Percentiles rank a stretch among this genome's conserved stretches.
phyloP scores from a whole-genome alignment of 2,797 vertebrate species.

The Rhinatrema bivittatum region DNA sequence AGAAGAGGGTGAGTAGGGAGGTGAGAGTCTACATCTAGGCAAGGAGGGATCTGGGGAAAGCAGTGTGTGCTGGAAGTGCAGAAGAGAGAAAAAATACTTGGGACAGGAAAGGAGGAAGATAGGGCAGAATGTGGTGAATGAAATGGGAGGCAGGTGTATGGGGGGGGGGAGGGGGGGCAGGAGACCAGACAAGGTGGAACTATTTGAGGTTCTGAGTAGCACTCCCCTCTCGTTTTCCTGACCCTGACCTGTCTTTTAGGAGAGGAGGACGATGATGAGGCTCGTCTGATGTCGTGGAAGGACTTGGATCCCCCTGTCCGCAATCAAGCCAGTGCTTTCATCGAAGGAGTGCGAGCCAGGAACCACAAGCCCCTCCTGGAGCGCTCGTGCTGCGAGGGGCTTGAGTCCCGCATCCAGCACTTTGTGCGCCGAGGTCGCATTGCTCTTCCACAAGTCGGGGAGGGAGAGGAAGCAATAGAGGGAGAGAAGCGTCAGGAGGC shows the following conservation, averaged over 20 bases:
- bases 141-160: too few relatives aligned
- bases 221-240: too few relatives aligned
- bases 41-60: neutral
- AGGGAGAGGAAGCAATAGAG: conserved; percentile 45
- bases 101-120: too few relatives aligned
- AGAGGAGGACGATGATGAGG: too few relatives aligned
- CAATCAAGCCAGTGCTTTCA: conserved; percentile 56
- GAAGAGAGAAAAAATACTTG: neutral
- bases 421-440: conserved; percentile 76
- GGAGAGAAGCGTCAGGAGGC: conserved; percentile 31
- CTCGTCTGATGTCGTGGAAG: conserved; percentile 30
- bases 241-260: too few relatives aligned
- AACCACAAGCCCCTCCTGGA: conserved; percentile 78
- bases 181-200: too few relatives aligned
- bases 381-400: conserved; percentile 78
- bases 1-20: neutral
- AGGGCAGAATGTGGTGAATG: fast-evolving
- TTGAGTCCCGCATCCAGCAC: conserved; percentile 84
- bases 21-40: too few relatives aligned
- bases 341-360: conserved; percentile 75
- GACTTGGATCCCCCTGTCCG: conserved; percentile 19
- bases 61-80: neutral
- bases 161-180: too few relatives aligned
- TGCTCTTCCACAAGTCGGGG: conserved; percentile 7
- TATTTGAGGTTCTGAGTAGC: too few relatives aligned